Evolutionary conservation across 2,113 vertebrate species (phyloP).

Genomic region (Monarcha castaneiventris): DNA sequence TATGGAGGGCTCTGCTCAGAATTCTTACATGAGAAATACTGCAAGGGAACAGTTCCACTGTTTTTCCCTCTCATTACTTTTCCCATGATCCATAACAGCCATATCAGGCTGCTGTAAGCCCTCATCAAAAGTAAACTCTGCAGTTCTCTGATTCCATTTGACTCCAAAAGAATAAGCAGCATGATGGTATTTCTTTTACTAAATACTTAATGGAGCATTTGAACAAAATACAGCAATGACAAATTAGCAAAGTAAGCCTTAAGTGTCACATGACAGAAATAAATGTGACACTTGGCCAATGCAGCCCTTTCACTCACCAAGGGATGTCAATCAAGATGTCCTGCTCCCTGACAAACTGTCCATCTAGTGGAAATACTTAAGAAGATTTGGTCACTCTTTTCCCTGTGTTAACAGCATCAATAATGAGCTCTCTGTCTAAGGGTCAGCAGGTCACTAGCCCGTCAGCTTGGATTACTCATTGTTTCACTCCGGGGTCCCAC

Average conservation of each 20-base stretch:
- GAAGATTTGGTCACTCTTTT: conserved; percentile 51
- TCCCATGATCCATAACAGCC: not conserved
- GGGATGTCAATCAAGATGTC: conserved; percentile 22
- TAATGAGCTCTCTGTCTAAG: conserved; percentile 46
- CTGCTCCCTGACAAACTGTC: not conserved
- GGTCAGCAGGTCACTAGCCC: conserved; percentile 33
- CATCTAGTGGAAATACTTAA: conserved; percentile 52
- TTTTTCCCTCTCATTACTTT: not conserved
- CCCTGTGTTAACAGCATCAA: conserved; percentile 22
- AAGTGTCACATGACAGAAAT: not conserved
- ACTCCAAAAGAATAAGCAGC: not conserved
- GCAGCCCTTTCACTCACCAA: conserved; percentile 8
- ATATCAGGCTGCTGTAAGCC: not conserved
- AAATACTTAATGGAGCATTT: not conserved
- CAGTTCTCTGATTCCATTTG: not conserved
- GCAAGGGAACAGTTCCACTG: not conserved
- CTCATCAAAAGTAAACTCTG: not conserved
- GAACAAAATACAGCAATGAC: not conserved
- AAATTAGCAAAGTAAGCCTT: not conserved
- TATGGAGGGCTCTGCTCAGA: not conserved
- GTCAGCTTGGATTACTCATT: conserved; percentile 55
- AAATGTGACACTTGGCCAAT: not conserved
- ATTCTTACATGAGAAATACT: not conserved
- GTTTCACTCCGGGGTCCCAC: not conserved
- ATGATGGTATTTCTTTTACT: not conserved